phyloP scores from a whole-genome alignment of 2,888 invertebrate genomes.

The Tortricodes alternella region DNA sequence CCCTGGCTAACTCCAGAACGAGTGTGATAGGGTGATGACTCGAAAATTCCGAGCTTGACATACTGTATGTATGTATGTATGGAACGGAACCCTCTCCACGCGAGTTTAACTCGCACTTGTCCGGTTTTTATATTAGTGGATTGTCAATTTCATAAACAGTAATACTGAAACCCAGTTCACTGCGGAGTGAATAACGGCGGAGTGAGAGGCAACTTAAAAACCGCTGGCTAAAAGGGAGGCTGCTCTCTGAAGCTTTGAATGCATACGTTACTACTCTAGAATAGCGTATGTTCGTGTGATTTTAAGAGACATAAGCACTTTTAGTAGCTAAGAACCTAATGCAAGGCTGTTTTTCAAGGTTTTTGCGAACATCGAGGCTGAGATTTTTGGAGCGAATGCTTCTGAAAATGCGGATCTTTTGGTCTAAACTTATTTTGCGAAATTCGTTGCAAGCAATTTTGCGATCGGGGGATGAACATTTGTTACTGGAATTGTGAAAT shows the following conservation, averaged over 20 bases:
- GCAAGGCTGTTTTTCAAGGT: constrained; percentile 13
- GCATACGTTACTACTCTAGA: not conserved
- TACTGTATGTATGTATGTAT: no score
- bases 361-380: constrained; percentile 4
- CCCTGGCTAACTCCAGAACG: no score
- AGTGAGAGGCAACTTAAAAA: constrained; percentile 5
- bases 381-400: not conserved
- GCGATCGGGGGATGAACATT: not conserved
- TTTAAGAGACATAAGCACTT: not conserved
- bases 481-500: no score
- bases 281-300: not conserved
- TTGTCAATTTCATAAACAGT: no score
- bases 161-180: no score
- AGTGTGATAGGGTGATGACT: no score
- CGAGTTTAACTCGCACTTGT: no score
- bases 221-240: constrained; percentile 20
- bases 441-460: not conserved
- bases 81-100: no score
- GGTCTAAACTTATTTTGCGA: not conserved
- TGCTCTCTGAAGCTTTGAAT: constrained; percentile 18
- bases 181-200: constrained; percentile 10
- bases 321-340: not conserved
- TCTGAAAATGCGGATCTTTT: not conserved
- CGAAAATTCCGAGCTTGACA: no score
- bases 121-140: no score